Base-by-base conservation (phyloP, 64 coral and sea anemone species). In the Platygyra sinensis region DNA sequence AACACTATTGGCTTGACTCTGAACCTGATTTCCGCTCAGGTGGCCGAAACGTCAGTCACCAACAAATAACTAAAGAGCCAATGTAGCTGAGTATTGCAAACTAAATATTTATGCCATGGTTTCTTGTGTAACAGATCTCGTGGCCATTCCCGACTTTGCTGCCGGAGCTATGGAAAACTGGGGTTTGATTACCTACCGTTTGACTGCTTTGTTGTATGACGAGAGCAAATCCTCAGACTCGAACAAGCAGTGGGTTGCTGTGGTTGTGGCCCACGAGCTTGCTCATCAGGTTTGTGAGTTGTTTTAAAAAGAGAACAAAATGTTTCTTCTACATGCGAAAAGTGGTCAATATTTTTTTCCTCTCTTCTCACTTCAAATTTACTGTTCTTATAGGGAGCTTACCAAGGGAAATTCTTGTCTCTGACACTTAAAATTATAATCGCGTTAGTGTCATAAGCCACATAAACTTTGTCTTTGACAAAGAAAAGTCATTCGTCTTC, bases 131-230 rank as follows among this genome's bases (percentile, higher is more conserved):
- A 42, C 86, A 96, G 94, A 96, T 93, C 89, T 96, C 61, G 89
- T 96, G 71, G 94, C 94, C 55, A 96, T 96, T 82, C 94, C 94
- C 85, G 94, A 96, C 89, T 96, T 96, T 93, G 91, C 90, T 87
- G 94, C 94, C 36, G 94, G 94, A 74, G 94, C 94, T 24, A 96
- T 96, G 94, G 94, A 96, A 80, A 96, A 96, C 88, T 96, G 94
- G 94, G 94, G 94, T 93, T 90, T 96, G 80, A 96, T 96, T 73
- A 96, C 94, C 9, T 96, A 96, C 78, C 94, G 94, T 22, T 86
- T 88, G 80, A 96, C 94, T 16, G 90, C 94, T 13, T 61, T 96
- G 91, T 79, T 96, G 36, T 96, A 89, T 90, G 87, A 96, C 18
- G 10, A 88, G 54, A 79, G 86, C 69, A 91, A 92, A 46, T 93